These are phyloP conservation scores for Aselliscus stoliczkanus DNA, from an alignment of 2,797 vertebrate genomes.

Conservation along the genomic window DNA sequence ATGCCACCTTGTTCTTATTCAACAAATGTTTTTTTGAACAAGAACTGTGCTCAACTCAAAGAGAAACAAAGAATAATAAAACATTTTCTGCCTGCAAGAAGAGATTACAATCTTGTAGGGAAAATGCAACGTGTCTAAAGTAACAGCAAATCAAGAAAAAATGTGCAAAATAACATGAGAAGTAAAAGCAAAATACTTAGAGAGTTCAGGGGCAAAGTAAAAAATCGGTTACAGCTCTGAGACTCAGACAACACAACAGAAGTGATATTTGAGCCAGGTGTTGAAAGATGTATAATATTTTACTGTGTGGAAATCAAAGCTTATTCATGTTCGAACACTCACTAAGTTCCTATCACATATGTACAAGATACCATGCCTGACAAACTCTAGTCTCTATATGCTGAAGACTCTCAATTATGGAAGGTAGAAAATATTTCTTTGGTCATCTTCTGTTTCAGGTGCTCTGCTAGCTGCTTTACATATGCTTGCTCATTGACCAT, in stretches of 20 bases:
- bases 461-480: not conserved
- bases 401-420: not conserved
- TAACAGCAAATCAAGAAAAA: slow-evolving; percentile 4
- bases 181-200: slow-evolving; percentile 38
- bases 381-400: not conserved
- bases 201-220: not conserved
- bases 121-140: slow-evolving; percentile 1
- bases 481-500: slow-evolving; percentile 12
- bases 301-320: slow-evolving; percentile 35
- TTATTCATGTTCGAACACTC: slow-evolving; percentile 16
- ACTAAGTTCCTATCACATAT: not conserved
- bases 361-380: not conserved
- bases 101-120: not conserved
- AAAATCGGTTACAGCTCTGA: slow-evolving; percentile 28
- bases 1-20: not conserved
- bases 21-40: not conserved
- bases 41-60: not conserved
- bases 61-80: slow-evolving; percentile 11
- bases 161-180: not conserved
- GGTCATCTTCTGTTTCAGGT: not conserved
- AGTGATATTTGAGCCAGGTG: slow-evolving; percentile 22
- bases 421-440: not conserved
- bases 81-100: slow-evolving; percentile 16
- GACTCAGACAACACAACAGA: not conserved
- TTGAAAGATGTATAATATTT: slow-evolving; percentile 11